Evolutionary conservation across 2,113 vertebrate species (phyloP), one percentile per base, ranked within the genome.

Genomic region (Planiliza haematocheilus): DNA sequence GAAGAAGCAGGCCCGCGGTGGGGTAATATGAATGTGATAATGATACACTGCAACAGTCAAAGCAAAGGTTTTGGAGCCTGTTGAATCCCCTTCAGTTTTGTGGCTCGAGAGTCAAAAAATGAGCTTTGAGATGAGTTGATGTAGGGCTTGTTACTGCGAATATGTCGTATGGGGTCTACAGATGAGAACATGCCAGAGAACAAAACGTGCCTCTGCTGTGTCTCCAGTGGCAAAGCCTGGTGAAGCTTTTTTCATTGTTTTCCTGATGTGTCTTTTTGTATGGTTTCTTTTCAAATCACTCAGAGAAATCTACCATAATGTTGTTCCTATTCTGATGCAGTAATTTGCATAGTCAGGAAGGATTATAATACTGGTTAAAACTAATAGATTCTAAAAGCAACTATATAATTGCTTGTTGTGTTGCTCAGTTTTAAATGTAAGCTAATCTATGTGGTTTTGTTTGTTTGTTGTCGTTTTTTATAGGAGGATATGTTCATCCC

Each of bases 401-500:
- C 20, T 11, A 36, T 2, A 16, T 3, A 43, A 17, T 1, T 16
- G 65, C 58, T 36, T 9, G 13, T 77, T 4, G 20, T 38, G 24
- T 30, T 30, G 5, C 24, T 30, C 24, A 30, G 24, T 30, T 30
- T 30, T 30, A 30, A 41, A 6, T 30, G 14, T 41, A 43, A 58
- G 52, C 16, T 48, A 7, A 12, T 34, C 9, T 42, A 12, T 67
- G 8, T 62, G 4, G 34, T 42, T 57, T 36, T 8, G n/a, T n/a
- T n/a, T n/a, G n/a, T 46, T 41, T 10, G n/a, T 9, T 5, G 4
- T n/a, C 38, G 14, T 68, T 34, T 5, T 24, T 82, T 75, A 12
- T 58, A 94, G 93, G 92, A 93, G 75, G 89, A 92, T 10, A 87
- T 92, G 88, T 93, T 93, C 61, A 73, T 94, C 30, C 93, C 89